Base-by-base conservation (phyloP, 2,888 invertebrate species). In the Cataglyphis cursor region DNA sequence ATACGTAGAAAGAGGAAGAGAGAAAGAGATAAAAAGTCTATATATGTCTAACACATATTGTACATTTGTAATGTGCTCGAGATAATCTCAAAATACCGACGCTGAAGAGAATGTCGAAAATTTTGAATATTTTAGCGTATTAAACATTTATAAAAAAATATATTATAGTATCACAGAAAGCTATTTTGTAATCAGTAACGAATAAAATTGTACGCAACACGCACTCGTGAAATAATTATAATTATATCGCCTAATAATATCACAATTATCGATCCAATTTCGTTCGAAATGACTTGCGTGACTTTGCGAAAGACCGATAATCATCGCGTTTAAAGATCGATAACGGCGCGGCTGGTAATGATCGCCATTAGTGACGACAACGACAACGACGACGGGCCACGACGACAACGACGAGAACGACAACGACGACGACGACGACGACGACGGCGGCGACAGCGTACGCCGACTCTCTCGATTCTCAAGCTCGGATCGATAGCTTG, bases 321-420 rank as follows among this genome's bases (percentile, higher is more conserved):
- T 80, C 78, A 80, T 80, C 78, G 59, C 78, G 59, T 80, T 80
- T 80, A 73, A 73, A 78, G 78, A 80, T 80, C 78, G 78, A 80
- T 80, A 80, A 80, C 59, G 59, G 73, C 59, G 59, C 44, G 78
- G 74, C 73, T 73, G 74, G 59, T 72, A 80, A 80, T 80, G 78
- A 80, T 80, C 74, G 78, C 78, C 59, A 80, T 80, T 80, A 80
- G 78, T 44, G 72, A 21, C 41, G 70, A 48, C 44, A 21, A 73
- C 72, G 57, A 72, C 41, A 18, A 72, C 31, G 66, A 68, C 68
- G 66, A 68, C 68, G 15, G 28, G 28, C 28, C 28, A 31, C 48
- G 48, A 57, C 54, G 21, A 72, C 59, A 15, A 65, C 41, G 41
- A 24, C 48, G 68, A 51, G 12, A 12, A 18, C 31, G 28, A 66